Percentiles rank a stretch among this genome's conserved stretches.
Evolutionary conservation across 2,113 vertebrate genomes (phyloP).

Genomic region (Aramus guarauna): DNA sequence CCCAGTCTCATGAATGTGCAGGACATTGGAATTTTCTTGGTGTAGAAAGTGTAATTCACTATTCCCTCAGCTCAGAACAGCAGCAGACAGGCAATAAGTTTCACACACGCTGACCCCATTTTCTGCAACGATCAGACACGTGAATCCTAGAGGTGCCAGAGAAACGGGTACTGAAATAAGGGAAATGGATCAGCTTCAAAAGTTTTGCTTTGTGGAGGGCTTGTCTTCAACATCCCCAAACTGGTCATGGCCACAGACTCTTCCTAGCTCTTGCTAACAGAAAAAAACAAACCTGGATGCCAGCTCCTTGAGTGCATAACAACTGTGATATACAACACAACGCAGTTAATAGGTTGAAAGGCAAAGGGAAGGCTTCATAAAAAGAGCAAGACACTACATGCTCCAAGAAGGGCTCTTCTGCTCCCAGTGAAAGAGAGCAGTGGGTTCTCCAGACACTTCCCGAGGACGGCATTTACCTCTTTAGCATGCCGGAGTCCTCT

Average conservation of each 20-base stretch:
- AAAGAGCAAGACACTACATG: not conserved
- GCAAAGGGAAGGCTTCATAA: not conserved
- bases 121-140: not conserved
- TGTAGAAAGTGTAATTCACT: not conserved
- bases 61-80: not conserved
- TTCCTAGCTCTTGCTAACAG: not conserved
- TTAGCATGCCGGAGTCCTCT: conserved; percentile 94
- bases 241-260: not conserved
- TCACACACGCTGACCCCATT: not conserved
- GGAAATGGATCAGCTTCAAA: not conserved
- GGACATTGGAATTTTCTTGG: not conserved
- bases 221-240: too few relatives aligned
- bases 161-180: not conserved
- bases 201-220: not conserved
- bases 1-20: fast-evolving
- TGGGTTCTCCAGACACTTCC: not conserved
- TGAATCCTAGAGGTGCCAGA: not conserved
- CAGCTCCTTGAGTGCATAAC: not conserved
- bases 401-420: not conserved
- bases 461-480: conserved; percentile 76
- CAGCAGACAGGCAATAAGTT: not conserved
- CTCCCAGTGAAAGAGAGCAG: not conserved
- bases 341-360: fast-evolving
- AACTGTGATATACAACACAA: not conserved
- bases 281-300: not conserved